Conservation (phyloP, 37 sponge, comb jelly and placozoan genomes). For the Agelas oroides region DNA sequence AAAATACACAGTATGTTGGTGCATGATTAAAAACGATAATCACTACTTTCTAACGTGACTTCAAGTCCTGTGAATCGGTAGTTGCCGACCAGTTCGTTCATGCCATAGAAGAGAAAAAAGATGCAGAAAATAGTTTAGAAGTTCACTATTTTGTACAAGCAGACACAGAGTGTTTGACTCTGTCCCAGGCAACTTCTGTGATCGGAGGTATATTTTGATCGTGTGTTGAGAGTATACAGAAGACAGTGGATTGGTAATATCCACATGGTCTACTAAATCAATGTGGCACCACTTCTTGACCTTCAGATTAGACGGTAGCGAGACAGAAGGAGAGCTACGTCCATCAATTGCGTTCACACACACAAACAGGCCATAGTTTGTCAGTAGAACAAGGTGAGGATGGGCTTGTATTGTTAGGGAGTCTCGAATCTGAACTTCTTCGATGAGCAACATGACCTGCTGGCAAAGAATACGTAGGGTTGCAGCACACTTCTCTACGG, state of each 20-base stretch:
- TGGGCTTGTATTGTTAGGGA: neutral
- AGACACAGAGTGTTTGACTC: constrained; percentile 22
- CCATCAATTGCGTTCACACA: constrained; percentile 19
- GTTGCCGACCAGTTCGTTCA: constrained; percentile 29
- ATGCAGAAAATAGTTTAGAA: constrained; percentile 21
- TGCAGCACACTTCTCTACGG: neutral
- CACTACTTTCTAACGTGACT: no score
- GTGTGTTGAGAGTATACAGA: neutral
- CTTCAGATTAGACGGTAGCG: constrained; percentile 6
- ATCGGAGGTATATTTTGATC: constrained; percentile 8
- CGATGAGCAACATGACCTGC: constrained; percentile 57
- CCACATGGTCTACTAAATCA: constrained; percentile 33
- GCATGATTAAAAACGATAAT: no score
- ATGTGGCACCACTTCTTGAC: constrained; percentile 67
- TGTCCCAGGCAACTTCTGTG: neutral
- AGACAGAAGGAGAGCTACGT: constrained; percentile 31
- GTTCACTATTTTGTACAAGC: constrained; percentile 21
- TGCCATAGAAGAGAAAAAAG: constrained; percentile 31
- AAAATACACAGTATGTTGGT: no score
- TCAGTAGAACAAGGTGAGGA: constrained; percentile 60
- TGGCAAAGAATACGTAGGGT: constrained; percentile 34
- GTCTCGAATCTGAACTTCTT: constrained; percentile 32
- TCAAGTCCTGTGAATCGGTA: constrained; percentile 10
- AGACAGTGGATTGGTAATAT: constrained; percentile 3
- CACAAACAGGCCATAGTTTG: constrained; percentile 58